These are phyloP conservation scores for Pogonomyrmex barbatus DNA, from an alignment of 1,140 invertebrate species.

Conservation along the genomic window DNA sequence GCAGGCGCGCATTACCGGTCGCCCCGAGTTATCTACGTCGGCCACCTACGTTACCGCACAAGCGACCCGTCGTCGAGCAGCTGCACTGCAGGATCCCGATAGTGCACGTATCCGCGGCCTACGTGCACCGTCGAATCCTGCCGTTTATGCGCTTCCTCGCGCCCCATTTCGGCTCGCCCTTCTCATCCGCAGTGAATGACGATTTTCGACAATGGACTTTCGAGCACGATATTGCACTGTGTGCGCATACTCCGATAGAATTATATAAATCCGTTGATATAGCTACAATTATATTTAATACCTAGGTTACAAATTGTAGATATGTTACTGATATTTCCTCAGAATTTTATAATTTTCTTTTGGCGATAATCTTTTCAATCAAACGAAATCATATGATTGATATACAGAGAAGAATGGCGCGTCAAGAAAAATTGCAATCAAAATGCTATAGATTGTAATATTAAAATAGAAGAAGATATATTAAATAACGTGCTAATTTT, in stretches of 20 bases:
- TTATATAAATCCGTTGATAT: slow-evolving; percentile 17
- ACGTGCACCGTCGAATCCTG: slow-evolving; percentile 49
- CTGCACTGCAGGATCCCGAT: slow-evolving; percentile 59
- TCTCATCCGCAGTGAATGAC: slow-evolving; percentile 31
- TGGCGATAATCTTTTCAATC: background rate
- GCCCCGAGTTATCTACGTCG: slow-evolving; percentile 57
- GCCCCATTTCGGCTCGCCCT: slow-evolving; percentile 8
- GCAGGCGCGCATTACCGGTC: slow-evolving; percentile 52
- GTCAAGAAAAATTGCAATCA: background rate
- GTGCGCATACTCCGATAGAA: background rate
- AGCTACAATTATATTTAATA: background rate
- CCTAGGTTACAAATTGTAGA: background rate
- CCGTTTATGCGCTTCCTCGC: slow-evolving; percentile 60
- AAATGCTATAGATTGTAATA: background rate
- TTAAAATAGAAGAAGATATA: background rate
- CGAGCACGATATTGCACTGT: background rate
- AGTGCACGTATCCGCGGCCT: slow-evolving; percentile 57
- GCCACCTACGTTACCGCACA: slow-evolving; percentile 57
- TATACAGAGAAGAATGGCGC: background rate
- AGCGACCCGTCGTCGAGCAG: slow-evolving; percentile 45
- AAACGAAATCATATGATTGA: background rate
- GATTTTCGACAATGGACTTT: slow-evolving; percentile 34
- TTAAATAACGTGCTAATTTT: background rate
- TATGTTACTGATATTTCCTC: background rate
- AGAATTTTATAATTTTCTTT: background rate